Conservation (phyloP, 2,113 vertebrate genomes). For the Brachirus orientalis region DNA sequence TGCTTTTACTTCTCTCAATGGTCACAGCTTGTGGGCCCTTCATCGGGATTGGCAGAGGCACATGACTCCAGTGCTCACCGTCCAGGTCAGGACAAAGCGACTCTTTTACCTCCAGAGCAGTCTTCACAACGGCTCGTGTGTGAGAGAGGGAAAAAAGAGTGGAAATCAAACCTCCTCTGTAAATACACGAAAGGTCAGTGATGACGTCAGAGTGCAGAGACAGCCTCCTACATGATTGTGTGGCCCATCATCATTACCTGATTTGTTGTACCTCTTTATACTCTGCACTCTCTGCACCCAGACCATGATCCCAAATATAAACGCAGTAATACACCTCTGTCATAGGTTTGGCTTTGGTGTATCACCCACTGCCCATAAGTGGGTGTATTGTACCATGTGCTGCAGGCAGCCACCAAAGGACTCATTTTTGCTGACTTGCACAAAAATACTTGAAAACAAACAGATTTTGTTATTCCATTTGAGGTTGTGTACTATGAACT, state of each 20-base stretch:
- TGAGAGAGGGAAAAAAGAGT: slow-evolving; percentile 75
- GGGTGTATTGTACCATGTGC: slow-evolving; percentile 18
- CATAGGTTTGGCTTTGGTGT: slow-evolving; percentile 46
- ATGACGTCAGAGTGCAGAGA: slow-evolving; percentile 70
- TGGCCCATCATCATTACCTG: slow-evolving; percentile 50
- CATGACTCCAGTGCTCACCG: slow-evolving; percentile 53
- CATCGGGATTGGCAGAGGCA: slow-evolving; percentile 71
- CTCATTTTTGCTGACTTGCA: slow-evolving; percentile 48
- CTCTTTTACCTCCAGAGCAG: slow-evolving; percentile 73
- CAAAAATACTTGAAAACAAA: slow-evolving; percentile 53
- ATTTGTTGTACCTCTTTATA: slow-evolving; percentile 61
- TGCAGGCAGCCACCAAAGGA: slow-evolving; percentile 43
- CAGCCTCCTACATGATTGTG: slow-evolving; percentile 58
- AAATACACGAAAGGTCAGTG: slow-evolving; percentile 80
- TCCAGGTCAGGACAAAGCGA: slow-evolving; percentile 76
- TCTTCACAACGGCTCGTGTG: slow-evolving; percentile 75
- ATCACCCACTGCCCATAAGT: slow-evolving; percentile 28
- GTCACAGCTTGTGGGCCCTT: slow-evolving; percentile 59
- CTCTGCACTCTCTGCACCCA: slow-evolving; percentile 67
- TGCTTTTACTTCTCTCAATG: slow-evolving; percentile 62
- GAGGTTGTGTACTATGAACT: slow-evolving; percentile 46
- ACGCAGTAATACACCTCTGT: slow-evolving; percentile 39
- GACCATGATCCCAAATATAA: slow-evolving; percentile 58
- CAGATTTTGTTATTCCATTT: slow-evolving; percentile 48
- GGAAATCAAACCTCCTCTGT: slow-evolving; percentile 77